Conservation (phyloP, 2,113 vertebrate species). For the Labeo catla region DNA sequence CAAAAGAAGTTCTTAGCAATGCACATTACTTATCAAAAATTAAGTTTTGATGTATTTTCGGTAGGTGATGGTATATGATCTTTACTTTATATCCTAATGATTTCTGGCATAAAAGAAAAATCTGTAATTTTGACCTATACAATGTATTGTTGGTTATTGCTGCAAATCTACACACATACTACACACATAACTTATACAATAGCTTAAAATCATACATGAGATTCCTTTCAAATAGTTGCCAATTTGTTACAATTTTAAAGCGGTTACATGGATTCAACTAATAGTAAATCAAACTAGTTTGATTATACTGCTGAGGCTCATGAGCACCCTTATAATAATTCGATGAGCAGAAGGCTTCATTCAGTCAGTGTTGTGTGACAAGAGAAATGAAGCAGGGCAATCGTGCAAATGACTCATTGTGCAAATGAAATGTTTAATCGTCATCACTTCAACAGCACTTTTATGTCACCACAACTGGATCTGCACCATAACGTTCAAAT, state of each 20-base stretch:
- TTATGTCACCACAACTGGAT: conserved; percentile 10
- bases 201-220: neutral
- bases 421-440: conserved; percentile 9
- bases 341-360: neutral
- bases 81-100: too few relatives aligned
- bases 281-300: neutral
- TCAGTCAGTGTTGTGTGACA: neutral
- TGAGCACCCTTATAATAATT: neutral
- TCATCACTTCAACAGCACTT: neutral
- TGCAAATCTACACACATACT: too few relatives aligned
- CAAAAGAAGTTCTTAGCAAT: too few relatives aligned
- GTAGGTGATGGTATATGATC: too few relatives aligned
- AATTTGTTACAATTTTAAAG: neutral
- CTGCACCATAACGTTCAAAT: neutral
- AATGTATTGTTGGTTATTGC: too few relatives aligned
- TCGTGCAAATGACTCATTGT: neutral
- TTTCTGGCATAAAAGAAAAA: too few relatives aligned
- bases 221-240: neutral
- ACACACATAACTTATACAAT: too few relatives aligned
- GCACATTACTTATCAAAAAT: too few relatives aligned
- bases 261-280: neutral
- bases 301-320: neutral
- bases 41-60: too few relatives aligned
- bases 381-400: neutral
- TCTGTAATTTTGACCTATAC: too few relatives aligned